Conservation (phyloP, 2,113 vertebrate genomes). For the Falco punctatus region DNA sequence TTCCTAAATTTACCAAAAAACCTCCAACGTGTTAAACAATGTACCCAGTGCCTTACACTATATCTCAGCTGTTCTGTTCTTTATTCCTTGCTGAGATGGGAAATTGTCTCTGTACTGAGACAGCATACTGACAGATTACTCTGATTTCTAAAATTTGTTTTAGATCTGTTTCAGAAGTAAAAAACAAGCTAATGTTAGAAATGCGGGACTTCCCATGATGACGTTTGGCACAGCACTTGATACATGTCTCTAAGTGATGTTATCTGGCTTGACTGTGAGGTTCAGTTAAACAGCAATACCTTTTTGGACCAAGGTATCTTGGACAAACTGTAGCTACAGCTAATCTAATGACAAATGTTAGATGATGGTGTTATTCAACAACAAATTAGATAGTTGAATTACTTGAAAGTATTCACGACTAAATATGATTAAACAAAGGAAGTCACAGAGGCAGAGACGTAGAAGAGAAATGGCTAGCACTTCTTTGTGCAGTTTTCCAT, state of each 20-base stretch:
- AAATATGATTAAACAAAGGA: not conserved
- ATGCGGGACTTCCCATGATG: not conserved
- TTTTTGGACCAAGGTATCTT: not conserved
- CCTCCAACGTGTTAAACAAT: accelerated
- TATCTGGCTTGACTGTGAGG: not conserved
- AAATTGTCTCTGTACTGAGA: not conserved
- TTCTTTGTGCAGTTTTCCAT: not conserved
- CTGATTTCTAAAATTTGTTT: not conserved
- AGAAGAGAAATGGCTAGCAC: not conserved
- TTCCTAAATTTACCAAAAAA: not conserved
- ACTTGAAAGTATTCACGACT: not conserved
- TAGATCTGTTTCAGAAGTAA: conserved; percentile 6
- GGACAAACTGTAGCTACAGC: not conserved
- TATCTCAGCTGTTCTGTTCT: not conserved
- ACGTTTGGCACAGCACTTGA: not conserved
- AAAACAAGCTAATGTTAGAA: not conserved
- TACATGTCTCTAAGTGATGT: not conserved
- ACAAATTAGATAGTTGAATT: not conserved
- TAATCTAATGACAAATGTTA: not conserved
- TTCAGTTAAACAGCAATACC: not conserved
- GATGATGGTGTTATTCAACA: not conserved
- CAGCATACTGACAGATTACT: not conserved
- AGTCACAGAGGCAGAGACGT: not conserved
- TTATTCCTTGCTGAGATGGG: not conserved
- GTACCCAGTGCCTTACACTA: not conserved